Evolutionary conservation across 2,888 invertebrate species (phyloP).

Genomic region (Shargacucullia verbasci): DNA sequence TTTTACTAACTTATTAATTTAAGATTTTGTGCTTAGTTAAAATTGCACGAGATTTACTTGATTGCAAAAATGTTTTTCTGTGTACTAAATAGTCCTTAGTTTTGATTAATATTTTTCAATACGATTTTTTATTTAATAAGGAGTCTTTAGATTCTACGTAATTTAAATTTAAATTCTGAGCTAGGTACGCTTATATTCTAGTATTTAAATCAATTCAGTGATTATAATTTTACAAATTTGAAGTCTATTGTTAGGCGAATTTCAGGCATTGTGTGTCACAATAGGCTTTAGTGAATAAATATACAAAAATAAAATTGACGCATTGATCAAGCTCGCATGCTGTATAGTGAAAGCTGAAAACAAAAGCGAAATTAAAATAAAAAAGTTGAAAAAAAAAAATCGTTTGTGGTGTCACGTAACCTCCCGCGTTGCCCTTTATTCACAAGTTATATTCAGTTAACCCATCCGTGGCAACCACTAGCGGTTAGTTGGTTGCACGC

Average conservation of each 20-base stretch:
- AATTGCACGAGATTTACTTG: too few relatives aligned
- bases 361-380: background rate
- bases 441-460: constrained; percentile 25
- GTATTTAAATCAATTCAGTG: too few relatives aligned
- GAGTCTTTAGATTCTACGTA: too few relatives aligned
- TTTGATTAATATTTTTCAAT: too few relatives aligned
- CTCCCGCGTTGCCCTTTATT: constrained; percentile 21
- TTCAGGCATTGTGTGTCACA: too few relatives aligned
- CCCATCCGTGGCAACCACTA: constrained; percentile 30
- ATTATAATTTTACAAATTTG: background rate
- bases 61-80: too few relatives aligned
- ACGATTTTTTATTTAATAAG: too few relatives aligned
- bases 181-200: too few relatives aligned
- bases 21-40: too few relatives aligned
- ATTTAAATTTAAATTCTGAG: constrained; percentile 1
- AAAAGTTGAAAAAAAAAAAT: constrained; percentile 1
- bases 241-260: background rate
- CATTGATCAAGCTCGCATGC: too few relatives aligned
- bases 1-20: constrained; percentile 17
- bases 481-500: constrained; percentile 34
- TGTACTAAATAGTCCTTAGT: too few relatives aligned
- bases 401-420: constrained; percentile 26
- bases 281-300: too few relatives aligned
- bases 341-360: background rate
- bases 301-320: background rate